A percentile compares a stretch with the other conserved stretches of the same genome.
These are phyloP conservation scores for Craterocephalus amniculus DNA, from an alignment of 2,797 vertebrate species.

Conservation along the genomic window DNA sequence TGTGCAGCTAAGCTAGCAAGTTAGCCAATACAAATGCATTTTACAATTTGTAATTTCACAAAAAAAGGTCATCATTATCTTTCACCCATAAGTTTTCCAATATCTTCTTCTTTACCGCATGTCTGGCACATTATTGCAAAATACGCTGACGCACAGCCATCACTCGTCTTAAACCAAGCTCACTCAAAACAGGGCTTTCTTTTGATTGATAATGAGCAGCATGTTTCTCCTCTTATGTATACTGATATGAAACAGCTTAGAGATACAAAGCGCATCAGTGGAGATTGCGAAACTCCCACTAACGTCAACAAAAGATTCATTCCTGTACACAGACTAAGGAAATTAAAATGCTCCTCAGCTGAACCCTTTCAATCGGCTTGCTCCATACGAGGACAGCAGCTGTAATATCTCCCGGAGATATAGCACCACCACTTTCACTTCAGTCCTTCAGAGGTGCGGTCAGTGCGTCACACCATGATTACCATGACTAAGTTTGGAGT, in stretches of 20 bases:
- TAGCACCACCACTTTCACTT: constrained; percentile 35
- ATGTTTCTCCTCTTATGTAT: background rate
- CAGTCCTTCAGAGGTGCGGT: constrained; percentile 37
- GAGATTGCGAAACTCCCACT: constrained; percentile 36
- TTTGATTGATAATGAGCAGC: constrained; percentile 18
- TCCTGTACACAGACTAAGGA: constrained; percentile 18
- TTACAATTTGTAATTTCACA: too few species aligned
- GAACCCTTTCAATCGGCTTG: constrained; percentile 16
- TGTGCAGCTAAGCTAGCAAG: background rate
- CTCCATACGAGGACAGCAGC: constrained; percentile 15
- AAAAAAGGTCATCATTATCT: too few species aligned
- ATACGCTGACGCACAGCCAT: background rate
- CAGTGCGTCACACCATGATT: constrained; percentile 42
- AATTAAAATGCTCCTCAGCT: constrained; percentile 8
- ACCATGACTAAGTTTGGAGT: constrained; percentile 35
- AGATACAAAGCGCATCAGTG: constrained; percentile 21
- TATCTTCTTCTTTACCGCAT: background rate
- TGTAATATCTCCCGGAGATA: constrained; percentile 30
- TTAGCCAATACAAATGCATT: background rate
- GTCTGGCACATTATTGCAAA: background rate
- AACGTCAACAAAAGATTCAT: constrained; percentile 43
- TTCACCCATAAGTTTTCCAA: background rate
- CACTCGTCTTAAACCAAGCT: background rate
- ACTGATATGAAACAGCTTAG: constrained; percentile 1
- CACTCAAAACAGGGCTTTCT: constrained; percentile 11